These are phyloP conservation scores for Platysternon megacephalum DNA, from an alignment of 2,113 vertebrate species.

Conservation along the genomic window DNA sequence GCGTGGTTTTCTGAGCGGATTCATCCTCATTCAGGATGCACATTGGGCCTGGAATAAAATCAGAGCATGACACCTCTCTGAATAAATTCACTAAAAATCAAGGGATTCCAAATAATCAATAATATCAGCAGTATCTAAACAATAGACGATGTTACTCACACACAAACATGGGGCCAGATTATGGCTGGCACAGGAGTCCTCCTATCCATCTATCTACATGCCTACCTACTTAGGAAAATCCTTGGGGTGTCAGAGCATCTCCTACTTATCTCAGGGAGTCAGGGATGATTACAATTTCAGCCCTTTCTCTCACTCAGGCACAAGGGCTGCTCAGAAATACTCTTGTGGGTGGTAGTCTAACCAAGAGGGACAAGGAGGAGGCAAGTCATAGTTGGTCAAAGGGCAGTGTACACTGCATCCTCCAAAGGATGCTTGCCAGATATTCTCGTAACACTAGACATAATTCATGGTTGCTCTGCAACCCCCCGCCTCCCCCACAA, in stretches of 20 bases:
- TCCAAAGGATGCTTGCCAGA: neutral
- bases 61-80: neutral
- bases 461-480: neutral
- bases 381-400: neutral
- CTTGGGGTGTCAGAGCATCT: neutral
- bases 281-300: slow-evolving; percentile 13
- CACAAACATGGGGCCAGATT: neutral
- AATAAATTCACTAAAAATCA: neutral
- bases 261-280: neutral
- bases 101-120: neutral
- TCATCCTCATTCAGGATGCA: neutral
- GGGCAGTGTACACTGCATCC: neutral
- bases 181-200: neutral
- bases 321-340: neutral
- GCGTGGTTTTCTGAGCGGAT: neutral
- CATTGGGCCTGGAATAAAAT: neutral
- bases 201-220: neutral
- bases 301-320: neutral
- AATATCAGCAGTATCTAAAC: neutral
- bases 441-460: neutral
- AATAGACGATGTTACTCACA: neutral
- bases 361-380: neutral
- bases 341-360: neutral
- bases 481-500: neutral
- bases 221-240: neutral